Percentiles rank a stretch among this genome's conserved stretches.
phyloP scores from a whole-genome alignment of 35 echinoderm and acorn worm species.

The Apostichopus californicus region DNA sequence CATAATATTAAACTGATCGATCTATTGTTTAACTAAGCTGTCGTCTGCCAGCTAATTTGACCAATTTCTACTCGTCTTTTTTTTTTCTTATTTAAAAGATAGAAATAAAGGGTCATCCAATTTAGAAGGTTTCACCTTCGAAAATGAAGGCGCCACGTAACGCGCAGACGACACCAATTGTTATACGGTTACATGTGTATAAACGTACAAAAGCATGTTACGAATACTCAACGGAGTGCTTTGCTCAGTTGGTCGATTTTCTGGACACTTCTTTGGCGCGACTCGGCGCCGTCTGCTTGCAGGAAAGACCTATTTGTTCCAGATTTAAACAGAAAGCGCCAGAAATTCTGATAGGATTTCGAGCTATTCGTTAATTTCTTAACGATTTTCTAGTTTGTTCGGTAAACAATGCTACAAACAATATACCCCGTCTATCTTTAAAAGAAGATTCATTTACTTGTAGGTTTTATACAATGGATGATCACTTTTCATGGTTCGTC shows the following conservation, averaged over 20 bases:
- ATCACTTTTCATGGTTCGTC: background rate
- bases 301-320: slow-evolving; percentile 5
- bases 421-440: background rate
- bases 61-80: background rate
- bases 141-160: background rate
- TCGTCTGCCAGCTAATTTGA: background rate
- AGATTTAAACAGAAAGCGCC: background rate
- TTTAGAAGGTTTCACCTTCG: slow-evolving; percentile 4
- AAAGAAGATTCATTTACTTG: background rate
- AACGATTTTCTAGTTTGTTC: background rate
- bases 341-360: slow-evolving; percentile 10
- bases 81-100: background rate
- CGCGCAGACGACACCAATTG: background rate
- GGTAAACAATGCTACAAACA: background rate
- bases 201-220: background rate
- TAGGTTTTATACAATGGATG: no score
- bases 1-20: background rate
- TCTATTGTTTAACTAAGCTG: background rate
- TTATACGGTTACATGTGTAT: slow-evolving; percentile 2
- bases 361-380: slow-evolving; percentile 4
- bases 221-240: background rate
- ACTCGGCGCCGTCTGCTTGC: background rate
- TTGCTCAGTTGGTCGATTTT: slow-evolving; percentile 1
- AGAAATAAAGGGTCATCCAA: background rate
- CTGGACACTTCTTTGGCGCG: background rate